A percentile compares a stretch with the other conserved stretches of the same genome.
Evolutionary conservation across 2,888 invertebrate species (phyloP).

Genomic region (Meandrusa payeni): DNA sequence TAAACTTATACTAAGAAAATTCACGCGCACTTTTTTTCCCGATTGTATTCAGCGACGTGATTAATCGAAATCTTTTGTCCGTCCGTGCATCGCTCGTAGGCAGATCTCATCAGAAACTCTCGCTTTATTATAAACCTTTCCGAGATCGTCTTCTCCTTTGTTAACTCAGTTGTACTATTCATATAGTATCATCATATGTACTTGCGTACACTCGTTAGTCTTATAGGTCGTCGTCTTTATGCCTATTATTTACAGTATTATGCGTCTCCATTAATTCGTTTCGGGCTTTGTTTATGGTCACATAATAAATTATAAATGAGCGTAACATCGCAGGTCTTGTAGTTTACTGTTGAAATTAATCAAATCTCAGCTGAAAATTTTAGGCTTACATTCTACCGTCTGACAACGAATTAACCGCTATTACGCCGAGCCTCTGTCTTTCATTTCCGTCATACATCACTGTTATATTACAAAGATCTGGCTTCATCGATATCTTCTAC

Average conservation of each 20-base stretch:
- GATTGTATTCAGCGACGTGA: conserved; percentile 22
- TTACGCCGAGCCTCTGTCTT: too few species aligned
- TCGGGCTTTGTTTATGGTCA: too few species aligned
- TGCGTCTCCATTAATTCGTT: conserved; percentile 2
- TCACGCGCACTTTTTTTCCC: conserved; percentile 1
- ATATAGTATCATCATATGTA: conserved; percentile 16
- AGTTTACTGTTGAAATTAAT: too few species aligned
- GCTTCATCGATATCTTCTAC: too few species aligned
- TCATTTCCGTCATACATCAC: too few species aligned
- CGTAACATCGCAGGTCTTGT: too few species aligned
- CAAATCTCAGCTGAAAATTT: too few species aligned
- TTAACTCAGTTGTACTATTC: conserved; percentile 8
- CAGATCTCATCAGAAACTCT: conserved; percentile 22
- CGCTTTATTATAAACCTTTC: conserved; percentile 21
- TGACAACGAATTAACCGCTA: too few species aligned
- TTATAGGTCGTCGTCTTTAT: conserved; percentile 11
- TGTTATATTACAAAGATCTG: too few species aligned
- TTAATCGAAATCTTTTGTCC: conserved; percentile 25
- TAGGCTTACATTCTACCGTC: too few species aligned
- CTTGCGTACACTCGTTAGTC: conserved; percentile 9
- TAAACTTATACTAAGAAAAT: too few species aligned
- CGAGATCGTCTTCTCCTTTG: conserved; percentile 17
- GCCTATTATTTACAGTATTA: background rate
- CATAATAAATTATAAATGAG: too few species aligned
- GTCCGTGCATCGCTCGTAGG: conserved; percentile 22